Percentiles rank a stretch among this genome's conserved stretches.
Conservation (phyloP, 2,113 vertebrate genomes). For the Paramisgurnus dabryanus region DNA sequence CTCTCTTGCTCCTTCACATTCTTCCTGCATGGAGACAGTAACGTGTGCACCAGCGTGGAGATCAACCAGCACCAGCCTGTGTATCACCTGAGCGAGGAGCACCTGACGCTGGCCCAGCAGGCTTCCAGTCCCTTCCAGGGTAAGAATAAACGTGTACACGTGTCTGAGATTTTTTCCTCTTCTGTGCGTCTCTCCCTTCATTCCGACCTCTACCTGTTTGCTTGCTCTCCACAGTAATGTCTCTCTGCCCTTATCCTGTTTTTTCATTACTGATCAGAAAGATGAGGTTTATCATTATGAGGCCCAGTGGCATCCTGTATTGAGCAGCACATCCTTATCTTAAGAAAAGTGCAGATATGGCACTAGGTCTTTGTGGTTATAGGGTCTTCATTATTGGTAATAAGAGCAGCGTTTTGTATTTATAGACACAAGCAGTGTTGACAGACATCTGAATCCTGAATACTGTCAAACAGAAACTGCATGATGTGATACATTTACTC, state of each 20-base stretch:
- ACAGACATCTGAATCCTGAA: background rate
- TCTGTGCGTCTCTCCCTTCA: background rate
- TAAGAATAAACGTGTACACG: conserved; percentile 55
- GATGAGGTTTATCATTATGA: conserved; percentile 41
- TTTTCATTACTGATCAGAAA: background rate
- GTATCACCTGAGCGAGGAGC: conserved; percentile 94
- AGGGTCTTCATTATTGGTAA: background rate
- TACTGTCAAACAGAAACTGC: background rate
- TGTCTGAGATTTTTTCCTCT: background rate
- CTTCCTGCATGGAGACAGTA: conserved; percentile 96
- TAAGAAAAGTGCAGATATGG: conserved; percentile 3
- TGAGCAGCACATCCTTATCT: background rate
- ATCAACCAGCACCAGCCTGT: conserved; percentile 98
- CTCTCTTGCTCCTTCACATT: conserved; percentile 97
- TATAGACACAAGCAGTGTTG: background rate
- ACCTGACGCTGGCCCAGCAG: conserved; percentile 93
- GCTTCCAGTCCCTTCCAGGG: conserved; percentile 96
- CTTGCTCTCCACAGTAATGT: background rate
- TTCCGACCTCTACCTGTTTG: background rate
- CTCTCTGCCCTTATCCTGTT: background rate
- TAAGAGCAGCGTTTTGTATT: background rate
- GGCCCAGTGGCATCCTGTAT: conserved; percentile 30
- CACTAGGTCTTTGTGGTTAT: background rate
- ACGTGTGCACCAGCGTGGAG: conserved; percentile 98
- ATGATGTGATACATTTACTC: too few relatives aligned